phyloP scores from a whole-genome alignment of 2,797 vertebrate genomes.

The Denticeps clupeoides region DNA sequence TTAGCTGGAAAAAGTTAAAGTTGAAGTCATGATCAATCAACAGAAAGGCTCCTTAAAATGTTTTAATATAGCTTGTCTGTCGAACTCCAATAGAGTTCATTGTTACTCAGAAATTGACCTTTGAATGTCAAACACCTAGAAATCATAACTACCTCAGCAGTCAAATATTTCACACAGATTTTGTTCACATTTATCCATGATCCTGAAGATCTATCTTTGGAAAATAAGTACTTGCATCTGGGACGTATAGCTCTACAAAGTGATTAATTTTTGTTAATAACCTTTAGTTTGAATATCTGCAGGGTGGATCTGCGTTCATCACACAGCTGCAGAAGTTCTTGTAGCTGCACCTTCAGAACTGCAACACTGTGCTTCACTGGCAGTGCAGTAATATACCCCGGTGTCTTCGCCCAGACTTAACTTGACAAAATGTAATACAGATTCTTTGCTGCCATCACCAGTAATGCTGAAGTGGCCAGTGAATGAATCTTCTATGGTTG shows the following conservation, averaged over 20 bases:
- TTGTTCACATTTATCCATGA: too few relatives aligned
- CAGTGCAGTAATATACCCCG: conserved; percentile 29
- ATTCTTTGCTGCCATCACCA: conserved; percentile 7
- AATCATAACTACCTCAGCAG: background rate
- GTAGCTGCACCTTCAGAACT: conserved; percentile 6
- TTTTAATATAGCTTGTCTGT: background rate
- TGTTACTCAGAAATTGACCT: conserved; percentile 20
- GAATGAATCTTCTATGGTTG: background rate
- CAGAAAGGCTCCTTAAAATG: too few relatives aligned
- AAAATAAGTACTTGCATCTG: too few relatives aligned
- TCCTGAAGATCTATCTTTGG: too few relatives aligned
- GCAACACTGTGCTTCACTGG: conserved; percentile 24
- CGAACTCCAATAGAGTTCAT: conserved; percentile 4
- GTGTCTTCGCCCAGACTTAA: conserved; percentile 8
- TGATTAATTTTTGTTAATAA: too few relatives aligned
- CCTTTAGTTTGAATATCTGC: too few relatives aligned
- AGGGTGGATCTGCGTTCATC: too few relatives aligned
- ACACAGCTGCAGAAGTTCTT: conserved; percentile 8
- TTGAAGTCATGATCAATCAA: too few relatives aligned
- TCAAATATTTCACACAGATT: too few relatives aligned
- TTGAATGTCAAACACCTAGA: background rate
- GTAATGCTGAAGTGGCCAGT: background rate
- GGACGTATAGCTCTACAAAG: too few relatives aligned
- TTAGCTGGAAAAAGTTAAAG: too few relatives aligned
- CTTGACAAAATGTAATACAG: background rate